These are phyloP conservation scores for Dilophus febrilis DNA, from an alignment of 2,888 invertebrate species.

Conservation along the genomic window DNA sequence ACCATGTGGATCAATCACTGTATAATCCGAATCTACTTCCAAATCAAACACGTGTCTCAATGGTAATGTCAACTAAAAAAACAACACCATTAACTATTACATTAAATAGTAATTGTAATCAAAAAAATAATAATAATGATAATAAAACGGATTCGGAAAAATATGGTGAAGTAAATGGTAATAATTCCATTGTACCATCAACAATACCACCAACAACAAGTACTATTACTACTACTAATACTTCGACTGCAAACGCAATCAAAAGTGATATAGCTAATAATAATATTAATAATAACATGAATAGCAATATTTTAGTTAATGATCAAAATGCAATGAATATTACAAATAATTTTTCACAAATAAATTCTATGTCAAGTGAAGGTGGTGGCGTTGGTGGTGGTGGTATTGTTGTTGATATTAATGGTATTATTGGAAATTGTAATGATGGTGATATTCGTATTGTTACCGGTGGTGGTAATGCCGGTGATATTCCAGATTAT, in stretches of 20 bases:
- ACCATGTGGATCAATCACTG: too few species aligned
- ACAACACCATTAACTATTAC: slow-evolving; percentile 2
- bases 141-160: slow-evolving; percentile 8
- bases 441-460: slow-evolving; percentile 18
- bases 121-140: slow-evolving; percentile 7
- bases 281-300: neutral
- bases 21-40: too few species aligned
- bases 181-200: neutral
- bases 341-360: slow-evolving; percentile 22
- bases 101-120: slow-evolving; percentile 6
- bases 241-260: neutral
- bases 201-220: neutral
- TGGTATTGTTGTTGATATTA: slow-evolving; percentile 17
- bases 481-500: slow-evolving; percentile 23
- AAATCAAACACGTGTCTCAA: too few species aligned
- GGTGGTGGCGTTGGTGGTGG: neutral
- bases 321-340: slow-evolving; percentile 10
- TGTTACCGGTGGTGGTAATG: neutral
- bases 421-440: slow-evolving; percentile 25
- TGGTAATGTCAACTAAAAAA: neutral
- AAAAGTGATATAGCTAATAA: neutral
- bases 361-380: slow-evolving; percentile 20
- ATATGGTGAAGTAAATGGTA: slow-evolving; percentile 1
- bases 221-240: neutral
- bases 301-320: slow-evolving; percentile 4